Percentiles rank a stretch among this genome's conserved stretches.
phyloP scores from a whole-genome alignment of 2,888 invertebrate genomes.

The Melinaea menophilus region DNA sequence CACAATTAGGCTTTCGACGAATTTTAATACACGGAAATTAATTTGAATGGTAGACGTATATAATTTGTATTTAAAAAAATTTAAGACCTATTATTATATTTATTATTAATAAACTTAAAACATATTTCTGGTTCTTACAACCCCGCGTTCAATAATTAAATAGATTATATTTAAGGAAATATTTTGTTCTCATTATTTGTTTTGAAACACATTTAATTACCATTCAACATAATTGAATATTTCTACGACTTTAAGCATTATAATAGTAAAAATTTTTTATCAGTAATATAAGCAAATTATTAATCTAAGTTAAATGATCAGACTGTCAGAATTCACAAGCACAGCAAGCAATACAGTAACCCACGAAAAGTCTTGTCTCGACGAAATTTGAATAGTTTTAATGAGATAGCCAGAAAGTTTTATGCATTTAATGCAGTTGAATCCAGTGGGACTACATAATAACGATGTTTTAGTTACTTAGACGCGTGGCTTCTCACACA shows the following conservation, averaged over 20 bases:
- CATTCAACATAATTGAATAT: no score
- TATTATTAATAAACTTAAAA: no score
- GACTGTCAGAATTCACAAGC: not conserved
- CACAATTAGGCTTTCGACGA: no score
- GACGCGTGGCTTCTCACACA: conserved; percentile 20
- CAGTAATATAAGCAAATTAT: not conserved
- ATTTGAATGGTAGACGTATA: conserved; percentile 29
- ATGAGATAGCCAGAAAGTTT: conserved; percentile 53
- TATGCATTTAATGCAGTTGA: conserved; percentile 51
- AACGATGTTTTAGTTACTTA: conserved; percentile 43
- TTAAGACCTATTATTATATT: no score
- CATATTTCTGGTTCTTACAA: conserved; percentile 12
- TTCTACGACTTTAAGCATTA: no score
- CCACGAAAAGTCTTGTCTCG: conserved; percentile 33
- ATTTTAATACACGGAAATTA: not conserved
- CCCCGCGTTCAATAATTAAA: no score
- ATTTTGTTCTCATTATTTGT: no score
- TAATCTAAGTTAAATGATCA: not conserved
- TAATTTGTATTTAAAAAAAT: no score
- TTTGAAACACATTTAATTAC: no score
- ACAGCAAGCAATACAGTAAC: conserved; percentile 6
- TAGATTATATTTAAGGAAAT: no score
- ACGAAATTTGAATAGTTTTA: conserved; percentile 51
- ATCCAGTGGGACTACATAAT: conserved; percentile 34
- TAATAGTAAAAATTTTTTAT: no score